phyloP scores from a whole-genome alignment of 2,888 invertebrate species.

The Agelastica alni region DNA sequence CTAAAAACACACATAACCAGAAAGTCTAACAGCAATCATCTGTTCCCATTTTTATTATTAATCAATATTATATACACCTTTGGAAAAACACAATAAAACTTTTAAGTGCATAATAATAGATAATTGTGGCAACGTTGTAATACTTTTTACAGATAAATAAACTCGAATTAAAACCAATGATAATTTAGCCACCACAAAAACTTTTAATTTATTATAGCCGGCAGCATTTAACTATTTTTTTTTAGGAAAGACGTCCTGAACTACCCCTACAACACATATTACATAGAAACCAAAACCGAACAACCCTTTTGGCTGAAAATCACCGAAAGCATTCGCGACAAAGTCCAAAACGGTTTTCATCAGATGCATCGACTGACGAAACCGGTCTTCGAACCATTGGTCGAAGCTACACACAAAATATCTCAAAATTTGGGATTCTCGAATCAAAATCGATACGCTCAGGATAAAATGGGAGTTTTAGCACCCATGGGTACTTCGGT shows the following conservation, averaged over 20 bases:
- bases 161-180: too few species aligned
- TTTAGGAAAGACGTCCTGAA: conserved; percentile 58
- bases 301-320: conserved; percentile 74
- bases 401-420: conserved; percentile 80
- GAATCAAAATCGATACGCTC: conserved; percentile 53
- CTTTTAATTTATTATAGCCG: background rate
- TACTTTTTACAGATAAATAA: background rate
- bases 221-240: background rate
- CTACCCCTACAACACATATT: conserved; percentile 63
- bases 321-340: conserved; percentile 73
- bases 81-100: too few species aligned
- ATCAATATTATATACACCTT: too few species aligned
- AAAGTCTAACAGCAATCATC: background rate
- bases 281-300: conserved; percentile 66
- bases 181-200: too few species aligned
- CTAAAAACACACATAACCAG: background rate
- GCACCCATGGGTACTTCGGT: conserved; percentile 64
- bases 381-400: conserved; percentile 73
- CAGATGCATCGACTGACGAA: conserved; percentile 69
- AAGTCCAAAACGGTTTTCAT: conserved; percentile 71
- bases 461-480: conserved; percentile 69
- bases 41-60: too few species aligned
- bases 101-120: too few species aligned
- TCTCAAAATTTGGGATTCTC: conserved; percentile 75
- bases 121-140: too few species aligned